Conservation (phyloP, 2,797 vertebrate species). For the Enteromius viviparus region DNA sequence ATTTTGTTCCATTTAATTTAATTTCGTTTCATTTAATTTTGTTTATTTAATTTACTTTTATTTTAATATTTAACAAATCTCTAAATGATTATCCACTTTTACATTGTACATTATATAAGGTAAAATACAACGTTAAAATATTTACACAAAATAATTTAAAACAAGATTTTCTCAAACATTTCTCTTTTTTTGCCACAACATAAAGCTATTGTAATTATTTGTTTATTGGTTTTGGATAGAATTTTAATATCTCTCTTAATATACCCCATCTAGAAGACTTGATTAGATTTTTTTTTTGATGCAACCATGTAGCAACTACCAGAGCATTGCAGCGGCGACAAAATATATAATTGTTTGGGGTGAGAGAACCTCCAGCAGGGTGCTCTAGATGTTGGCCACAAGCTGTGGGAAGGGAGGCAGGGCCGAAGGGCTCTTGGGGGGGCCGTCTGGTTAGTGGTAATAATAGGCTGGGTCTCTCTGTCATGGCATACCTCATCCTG, state of each 20-base stretch:
- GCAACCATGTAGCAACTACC: not conserved
- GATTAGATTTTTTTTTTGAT: not conserved
- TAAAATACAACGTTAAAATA: not conserved
- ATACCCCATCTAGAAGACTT: not conserved
- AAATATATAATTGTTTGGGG: not conserved
- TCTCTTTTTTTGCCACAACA: not conserved
- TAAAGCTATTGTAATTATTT: not conserved
- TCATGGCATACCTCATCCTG: slow-evolving; percentile 16
- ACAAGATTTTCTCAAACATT: not conserved
- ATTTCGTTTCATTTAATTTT: too few species aligned
- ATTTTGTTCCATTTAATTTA: too few species aligned
- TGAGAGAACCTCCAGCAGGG: not conserved
- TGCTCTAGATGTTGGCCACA: slow-evolving; percentile 33
- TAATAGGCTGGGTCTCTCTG: slow-evolving; percentile 28
- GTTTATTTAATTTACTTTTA: too few species aligned
- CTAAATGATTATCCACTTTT: not conserved
- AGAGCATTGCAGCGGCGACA: not conserved
- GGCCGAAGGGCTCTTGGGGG: not conserved
- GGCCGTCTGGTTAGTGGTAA: slow-evolving; percentile 28
- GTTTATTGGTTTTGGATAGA: not conserved
- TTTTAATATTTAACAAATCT: not conserved
- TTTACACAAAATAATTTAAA: not conserved
- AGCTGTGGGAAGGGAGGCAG: slow-evolving; percentile 21
- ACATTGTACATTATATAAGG: not conserved
- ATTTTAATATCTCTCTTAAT: not conserved